Evolutionary conservation across 2,113 vertebrate species (phyloP).

Genomic region (Oncorhynchus gorbuscha): DNA sequence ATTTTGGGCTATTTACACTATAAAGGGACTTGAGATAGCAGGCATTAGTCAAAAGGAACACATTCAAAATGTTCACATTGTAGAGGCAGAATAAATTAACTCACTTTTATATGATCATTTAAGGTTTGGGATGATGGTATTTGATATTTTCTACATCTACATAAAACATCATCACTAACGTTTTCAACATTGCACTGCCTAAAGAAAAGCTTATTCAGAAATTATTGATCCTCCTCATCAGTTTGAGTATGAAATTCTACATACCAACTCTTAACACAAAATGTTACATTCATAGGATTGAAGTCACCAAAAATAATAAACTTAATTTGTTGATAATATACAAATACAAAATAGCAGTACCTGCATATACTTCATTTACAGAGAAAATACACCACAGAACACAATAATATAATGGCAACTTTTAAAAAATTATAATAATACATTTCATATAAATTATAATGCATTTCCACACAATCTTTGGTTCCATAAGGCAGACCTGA

Average conservation of each 20-base stretch:
- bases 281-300: constrained; percentile 32
- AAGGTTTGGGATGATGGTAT: not conserved
- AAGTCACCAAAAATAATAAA: not conserved
- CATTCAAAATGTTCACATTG: not conserved
- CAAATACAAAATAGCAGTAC: constrained; percentile 31
- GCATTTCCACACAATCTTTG: constrained; percentile 41
- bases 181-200: constrained; percentile 30
- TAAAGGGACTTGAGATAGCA: not conserved
- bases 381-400: constrained; percentile 18
- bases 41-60: not conserved
- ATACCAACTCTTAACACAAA: not conserved
- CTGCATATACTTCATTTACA: constrained; percentile 3
- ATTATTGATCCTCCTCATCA: no score
- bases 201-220: not conserved
- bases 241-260: no score
- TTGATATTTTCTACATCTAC: not conserved
- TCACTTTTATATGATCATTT: not conserved
- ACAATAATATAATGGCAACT: constrained; percentile 24
- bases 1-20: not conserved
- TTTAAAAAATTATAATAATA: constrained; percentile 4
- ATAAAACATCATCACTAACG: not conserved
- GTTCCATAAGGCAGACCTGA: constrained; percentile 49
- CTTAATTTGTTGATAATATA: constrained; percentile 2
- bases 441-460: constrained; percentile 19
- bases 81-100: no score